Evolutionary conservation across 2,888 invertebrate genomes (phyloP).

Genomic region (Sinopyrophorus schimmeli): DNA sequence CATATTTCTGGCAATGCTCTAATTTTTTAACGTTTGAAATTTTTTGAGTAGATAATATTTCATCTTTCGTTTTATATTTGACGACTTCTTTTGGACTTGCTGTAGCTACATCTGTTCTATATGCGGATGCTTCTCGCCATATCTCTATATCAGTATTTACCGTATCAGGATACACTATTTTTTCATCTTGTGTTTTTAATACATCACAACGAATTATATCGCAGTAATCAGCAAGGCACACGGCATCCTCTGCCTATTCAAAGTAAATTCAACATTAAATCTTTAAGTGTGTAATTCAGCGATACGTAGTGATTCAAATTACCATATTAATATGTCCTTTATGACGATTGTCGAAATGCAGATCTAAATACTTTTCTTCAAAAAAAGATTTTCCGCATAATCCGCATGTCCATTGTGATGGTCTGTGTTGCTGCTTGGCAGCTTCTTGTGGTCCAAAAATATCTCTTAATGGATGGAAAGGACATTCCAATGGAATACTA

Average conservation of each 20-base stretch:
- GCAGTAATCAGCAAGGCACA: slow-evolving; percentile 93
- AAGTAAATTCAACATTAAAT: not conserved
- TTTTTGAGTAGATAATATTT: slow-evolving; percentile 30
- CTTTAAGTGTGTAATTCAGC: not conserved
- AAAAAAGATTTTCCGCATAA: slow-evolving; percentile 91
- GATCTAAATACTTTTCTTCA: slow-evolving; percentile 83
- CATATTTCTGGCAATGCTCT: slow-evolving; percentile 50
- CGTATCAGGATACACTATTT: slow-evolving; percentile 66
- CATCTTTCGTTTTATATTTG: slow-evolving; percentile 50
- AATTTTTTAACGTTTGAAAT: slow-evolving; percentile 25
- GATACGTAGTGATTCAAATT: slow-evolving; percentile 30
- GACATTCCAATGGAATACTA: slow-evolving; percentile 84
- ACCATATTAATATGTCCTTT: slow-evolving; percentile 83
- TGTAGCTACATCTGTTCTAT: slow-evolving; percentile 63
- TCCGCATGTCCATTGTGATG: slow-evolving; percentile 89
- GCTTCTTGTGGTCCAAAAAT: slow-evolving; percentile 86
- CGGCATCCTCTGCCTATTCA: slow-evolving; percentile 82
- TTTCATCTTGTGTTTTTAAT: slow-evolving; percentile 71
- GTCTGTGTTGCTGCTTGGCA: slow-evolving; percentile 81
- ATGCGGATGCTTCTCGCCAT: slow-evolving; percentile 78
- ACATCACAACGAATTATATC: slow-evolving; percentile 96
- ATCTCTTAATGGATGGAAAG: slow-evolving; percentile 85
- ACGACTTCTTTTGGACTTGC: slow-evolving; percentile 53
- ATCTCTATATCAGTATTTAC: slow-evolving; percentile 80
- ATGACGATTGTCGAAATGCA: slow-evolving; percentile 88